phyloP scores from a whole-genome alignment of 2,888 invertebrate species.

The Tachina fera region DNA sequence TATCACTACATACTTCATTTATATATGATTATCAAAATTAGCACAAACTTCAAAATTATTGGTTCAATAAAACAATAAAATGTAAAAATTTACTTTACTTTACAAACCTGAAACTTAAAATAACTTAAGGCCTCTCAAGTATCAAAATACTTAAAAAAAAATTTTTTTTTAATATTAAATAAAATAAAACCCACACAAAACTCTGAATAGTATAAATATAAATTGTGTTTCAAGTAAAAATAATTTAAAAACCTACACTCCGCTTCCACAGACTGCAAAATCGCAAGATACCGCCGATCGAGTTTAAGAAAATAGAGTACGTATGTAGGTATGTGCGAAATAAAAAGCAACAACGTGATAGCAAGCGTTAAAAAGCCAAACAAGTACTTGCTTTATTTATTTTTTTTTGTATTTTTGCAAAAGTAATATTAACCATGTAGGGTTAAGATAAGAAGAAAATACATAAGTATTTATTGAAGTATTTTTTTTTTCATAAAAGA shows the following conservation, averaged over 20 bases:
- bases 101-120: conserved; percentile 20
- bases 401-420: conserved; percentile 29
- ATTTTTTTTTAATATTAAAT: conserved; percentile 3
- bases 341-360: conserved; percentile 14
- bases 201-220: conserved; percentile 17
- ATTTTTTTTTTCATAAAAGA: conserved; percentile 39
- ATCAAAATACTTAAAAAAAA: conserved; percentile 14
- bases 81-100: conserved; percentile 12
- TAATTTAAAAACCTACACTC: conserved; percentile 55
- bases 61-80: conserved; percentile 6
- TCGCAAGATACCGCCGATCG: conserved; percentile 15
- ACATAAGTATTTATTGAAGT: conserved; percentile 28
- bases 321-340: too few species aligned
- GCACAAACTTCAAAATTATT: conserved; percentile 21
- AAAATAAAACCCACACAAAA: conserved; percentile 56
- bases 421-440: conserved; percentile 46
- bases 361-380: conserved; percentile 17
- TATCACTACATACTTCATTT: neutral
- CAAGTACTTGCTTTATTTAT: conserved; percentile 21
- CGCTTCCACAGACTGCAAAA: conserved; percentile 16
- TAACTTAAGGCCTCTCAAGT: conserved; percentile 15
- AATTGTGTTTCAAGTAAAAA: conserved; percentile 54
- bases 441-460: conserved; percentile 54
- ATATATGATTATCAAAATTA: conserved; percentile 21
- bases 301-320: conserved; percentile 33